Percentiles rank a stretch among this genome's conserved stretches.
These are phyloP conservation scores for Metridium senile DNA, from an alignment of 92 coral and sea anemone species.

Conservation along the genomic window DNA sequence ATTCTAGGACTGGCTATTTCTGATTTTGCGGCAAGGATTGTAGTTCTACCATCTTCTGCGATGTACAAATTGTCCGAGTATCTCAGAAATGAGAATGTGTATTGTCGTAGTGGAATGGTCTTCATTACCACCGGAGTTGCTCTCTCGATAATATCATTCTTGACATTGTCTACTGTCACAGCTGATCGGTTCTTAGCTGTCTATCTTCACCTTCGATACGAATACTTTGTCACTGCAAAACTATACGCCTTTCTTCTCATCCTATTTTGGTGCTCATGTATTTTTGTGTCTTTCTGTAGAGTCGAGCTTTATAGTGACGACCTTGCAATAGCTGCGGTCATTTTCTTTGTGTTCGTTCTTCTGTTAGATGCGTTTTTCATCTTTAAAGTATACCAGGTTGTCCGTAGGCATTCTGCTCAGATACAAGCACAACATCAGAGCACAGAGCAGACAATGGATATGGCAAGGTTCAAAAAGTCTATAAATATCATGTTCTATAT, in stretches of 20 bases:
- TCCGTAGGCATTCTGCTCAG: slow-evolving; percentile 5
- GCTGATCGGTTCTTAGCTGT: slow-evolving; percentile 43
- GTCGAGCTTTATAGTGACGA: not conserved
- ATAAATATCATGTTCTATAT: slow-evolving; percentile 1
- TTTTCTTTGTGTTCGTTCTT: not conserved
- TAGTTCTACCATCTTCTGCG: not conserved
- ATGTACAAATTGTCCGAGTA: not conserved
- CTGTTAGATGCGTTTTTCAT: not conserved
- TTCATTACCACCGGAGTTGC: not conserved
- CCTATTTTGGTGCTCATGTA: not conserved
- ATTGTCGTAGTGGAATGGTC: not conserved
- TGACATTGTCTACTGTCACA: slow-evolving; percentile 24
- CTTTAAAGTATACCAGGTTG: slow-evolving; percentile 2
- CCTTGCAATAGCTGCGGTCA: not conserved
- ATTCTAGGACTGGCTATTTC: slow-evolving; percentile 13
- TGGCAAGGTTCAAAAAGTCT: not conserved
- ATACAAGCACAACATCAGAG: slow-evolving; percentile 5
- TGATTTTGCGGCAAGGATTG: not conserved
- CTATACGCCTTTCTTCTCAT: not conserved
- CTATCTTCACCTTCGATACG: slow-evolving; percentile 44
- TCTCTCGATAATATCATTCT: slow-evolving; percentile 13
- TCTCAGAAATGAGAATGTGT: not conserved
- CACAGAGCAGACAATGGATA: not conserved
- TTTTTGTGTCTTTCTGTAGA: not conserved
- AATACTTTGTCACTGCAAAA: slow-evolving; percentile 13